A percentile compares a stretch with the other conserved stretches of the same genome.
These are phyloP conservation scores for Porites divaricata DNA, from an alignment of 92 coral and sea anemone species.

Conservation along the genomic window DNA sequence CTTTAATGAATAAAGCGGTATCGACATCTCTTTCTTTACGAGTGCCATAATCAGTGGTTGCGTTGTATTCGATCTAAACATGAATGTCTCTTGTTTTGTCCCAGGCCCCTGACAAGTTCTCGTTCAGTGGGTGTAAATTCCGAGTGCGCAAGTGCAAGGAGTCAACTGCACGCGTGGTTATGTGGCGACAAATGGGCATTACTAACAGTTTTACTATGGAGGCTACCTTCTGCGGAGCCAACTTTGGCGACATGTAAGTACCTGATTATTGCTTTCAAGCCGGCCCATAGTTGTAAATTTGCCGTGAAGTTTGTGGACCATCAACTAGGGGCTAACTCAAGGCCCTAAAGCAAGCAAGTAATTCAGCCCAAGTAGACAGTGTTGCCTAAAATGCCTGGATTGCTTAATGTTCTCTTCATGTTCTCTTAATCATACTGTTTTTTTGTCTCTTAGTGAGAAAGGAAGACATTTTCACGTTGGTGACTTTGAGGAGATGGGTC, in stretches of 20 bases:
- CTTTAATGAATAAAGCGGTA: too few species aligned
- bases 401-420: too few species aligned
- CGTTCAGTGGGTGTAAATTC: constrained; percentile 96
- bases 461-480: constrained; percentile 97
- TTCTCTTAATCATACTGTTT: background rate
- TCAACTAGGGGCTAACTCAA: too few species aligned
- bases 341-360: too few species aligned
- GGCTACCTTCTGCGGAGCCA: constrained; percentile 98
- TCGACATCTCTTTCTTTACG: too few species aligned
- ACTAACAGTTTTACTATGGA: constrained; percentile 98
- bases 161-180: constrained; percentile 97
- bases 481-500: constrained; percentile 98
- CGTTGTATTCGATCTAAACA: too few species aligned
- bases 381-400: too few species aligned
- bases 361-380: too few species aligned
- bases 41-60: too few species aligned
- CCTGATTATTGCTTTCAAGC: background rate
- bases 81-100: background rate
- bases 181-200: constrained; percentile 99
- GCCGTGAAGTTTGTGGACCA: too few species aligned
- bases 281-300: too few species aligned
- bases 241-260: constrained; percentile 97
- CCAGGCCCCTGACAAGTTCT: constrained; percentile 98
- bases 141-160: constrained; percentile 98
- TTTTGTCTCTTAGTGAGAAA: constrained; percentile 65